Base-by-base conservation (phyloP, 2,888 invertebrate genomes). In the Charanyca ferruginea region DNA sequence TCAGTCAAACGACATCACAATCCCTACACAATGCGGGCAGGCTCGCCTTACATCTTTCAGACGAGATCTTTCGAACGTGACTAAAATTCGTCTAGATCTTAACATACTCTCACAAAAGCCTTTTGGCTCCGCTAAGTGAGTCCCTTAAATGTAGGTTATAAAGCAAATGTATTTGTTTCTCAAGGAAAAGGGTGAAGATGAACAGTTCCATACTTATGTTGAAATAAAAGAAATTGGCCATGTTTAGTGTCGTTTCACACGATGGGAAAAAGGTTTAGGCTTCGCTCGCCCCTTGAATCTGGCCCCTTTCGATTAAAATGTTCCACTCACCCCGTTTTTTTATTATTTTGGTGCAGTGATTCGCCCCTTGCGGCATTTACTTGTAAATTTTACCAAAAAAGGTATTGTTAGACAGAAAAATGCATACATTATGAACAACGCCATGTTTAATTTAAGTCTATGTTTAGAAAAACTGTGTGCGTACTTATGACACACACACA, bases 31-130 rank as follows among this genome's bases (percentile, higher is more conserved):
- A 66, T 69, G 44, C 53, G 32, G 32, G 32, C 49, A 41, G 13
- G 22, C 42, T 63, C 54, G 67, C 58, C 32, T 65, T 42, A 52
- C 60, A 63, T 76, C 57, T 70, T 67, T 67, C 61, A 62, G 67
- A 54, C 49, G 57, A 77, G 67, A 62, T 70, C 32, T 32, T 32
- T 66, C 25, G 62, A 53, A 79, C 77, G 74, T 74, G 80, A 77
- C 80, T 69, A 25, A 71, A 79, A 74, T 79, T 71, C 62, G 61
- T 41, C 51, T 53, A 59, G 66, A 59, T 62, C 73, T n/a, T 74
- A 54, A 60, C 44, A 62, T 49, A 22, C 58, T 52, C 52, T 20
- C 53, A 55, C 60, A 41, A 76, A 64, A 73, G 67, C 60, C 52
- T 63, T 22, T 52, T 54, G 76, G 69, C 28, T 73, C 55, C 38